These are phyloP conservation scores for Podargus strigoides DNA, from an alignment of 2,797 vertebrate species.

Conservation along the genomic window DNA sequence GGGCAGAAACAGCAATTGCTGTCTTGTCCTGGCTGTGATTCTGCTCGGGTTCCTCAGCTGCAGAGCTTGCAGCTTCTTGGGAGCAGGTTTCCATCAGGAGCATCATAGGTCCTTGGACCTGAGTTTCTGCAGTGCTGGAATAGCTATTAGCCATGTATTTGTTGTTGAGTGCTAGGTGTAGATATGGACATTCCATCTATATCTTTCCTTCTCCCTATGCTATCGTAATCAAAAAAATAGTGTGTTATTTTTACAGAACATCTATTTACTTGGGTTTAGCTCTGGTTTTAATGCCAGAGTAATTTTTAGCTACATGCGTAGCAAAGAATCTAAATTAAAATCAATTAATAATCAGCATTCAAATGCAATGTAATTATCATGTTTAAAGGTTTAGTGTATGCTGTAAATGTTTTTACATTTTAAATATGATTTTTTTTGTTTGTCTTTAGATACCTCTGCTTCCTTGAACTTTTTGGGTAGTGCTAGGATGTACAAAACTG, in stretches of 20 bases:
- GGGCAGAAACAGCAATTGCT: neutral
- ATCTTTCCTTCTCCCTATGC: neutral
- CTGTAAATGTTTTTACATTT: neutral
- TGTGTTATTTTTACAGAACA: neutral
- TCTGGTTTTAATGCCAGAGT: constrained; percentile 29
- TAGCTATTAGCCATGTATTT: neutral
- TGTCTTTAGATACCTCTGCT: neutral
- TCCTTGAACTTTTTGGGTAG: neutral
- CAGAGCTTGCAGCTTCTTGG: neutral
- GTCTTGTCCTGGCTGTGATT: neutral
- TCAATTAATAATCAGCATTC: constrained; percentile 31
- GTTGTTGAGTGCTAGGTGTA: neutral
- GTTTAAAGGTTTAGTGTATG: constrained; percentile 2
- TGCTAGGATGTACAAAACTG: neutral
- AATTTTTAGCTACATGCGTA: neutral
- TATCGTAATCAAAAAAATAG: neutral
- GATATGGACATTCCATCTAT: neutral
- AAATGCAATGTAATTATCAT: constrained; percentile 7
- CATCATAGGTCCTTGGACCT: rapidly evolving
- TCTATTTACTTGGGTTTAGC: neutral
- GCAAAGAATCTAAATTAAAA: constrained; percentile 23
- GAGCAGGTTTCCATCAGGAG: neutral
- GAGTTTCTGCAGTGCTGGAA: neutral
- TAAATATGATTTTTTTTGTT: neutral
- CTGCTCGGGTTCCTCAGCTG: neutral